Evolutionary conservation across 2,888 invertebrate genomes (phyloP), one percentile per base, ranked within the genome.

Genomic region (Lasioglossum lativentre): DNA sequence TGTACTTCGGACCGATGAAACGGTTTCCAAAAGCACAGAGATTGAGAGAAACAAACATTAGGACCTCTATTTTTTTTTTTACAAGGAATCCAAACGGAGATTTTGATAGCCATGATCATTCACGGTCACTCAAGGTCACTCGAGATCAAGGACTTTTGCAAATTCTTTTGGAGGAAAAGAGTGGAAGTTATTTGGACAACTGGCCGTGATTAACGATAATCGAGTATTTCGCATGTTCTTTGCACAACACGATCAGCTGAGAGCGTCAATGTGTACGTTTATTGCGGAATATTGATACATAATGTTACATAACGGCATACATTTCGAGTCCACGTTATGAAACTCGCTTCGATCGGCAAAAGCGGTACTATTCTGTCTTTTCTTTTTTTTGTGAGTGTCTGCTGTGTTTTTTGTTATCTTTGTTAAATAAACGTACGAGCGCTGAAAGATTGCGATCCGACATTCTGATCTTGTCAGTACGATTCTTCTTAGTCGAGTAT

Each of bases 211-310:
- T 38, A 38, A 38, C 38, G 38, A 38, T 3, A 38, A 38, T 47
- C 19, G 19, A 4, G 19, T 34, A 10, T 52, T 23, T n/a, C 10
- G n/a, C 10, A 23, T 52, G 52, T 52, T 52, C 23, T 52, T 52
- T n/a, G 52, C n/a, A 52, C 23, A 52, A 52, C 52, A n/a, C 52
- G 52, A 16, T 63, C 63, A 1, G 2, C 34, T 70, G 75, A 63
- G 82, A 80, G 27, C 79, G 76, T 72, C 68, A 42, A 78, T 90
- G 80, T 75, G 85, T 75, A 86, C 89, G 74, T 89, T 90, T 89
- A 89, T 89, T 89, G 75, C 79, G 75, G 75, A 77, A 83, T 82
- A 88, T 86, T 40, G 59, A 74, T 82, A 79, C 83, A 86, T 82
- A 72, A 52, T 56, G 72, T 87, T 87, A 83, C 83, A 87, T 87